Base-by-base conservation (phyloP, 2,113 vertebrate genomes). In the Plestiodon gilberti region DNA sequence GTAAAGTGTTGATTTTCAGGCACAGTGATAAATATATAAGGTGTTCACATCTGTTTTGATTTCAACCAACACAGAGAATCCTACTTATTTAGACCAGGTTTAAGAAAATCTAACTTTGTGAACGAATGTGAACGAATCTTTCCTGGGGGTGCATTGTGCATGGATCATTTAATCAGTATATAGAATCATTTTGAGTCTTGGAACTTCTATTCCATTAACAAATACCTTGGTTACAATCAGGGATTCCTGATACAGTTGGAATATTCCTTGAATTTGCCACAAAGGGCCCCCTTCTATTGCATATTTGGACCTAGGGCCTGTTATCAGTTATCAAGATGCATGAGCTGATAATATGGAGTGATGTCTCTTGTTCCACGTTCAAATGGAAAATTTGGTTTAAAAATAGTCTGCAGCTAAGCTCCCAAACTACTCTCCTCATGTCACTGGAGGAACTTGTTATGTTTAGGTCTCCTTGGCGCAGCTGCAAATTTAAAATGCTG, bases 401-500 rank as follows among this genome's bases (percentile, higher is more conserved):
- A 78, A 62, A 73, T 80, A 79, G 82, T 18, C 40, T 35, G 33
- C 28, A 64, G 59, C 59, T 75, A 75, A 62, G 65, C 78, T 79
- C 30, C 38, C 6, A 59, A 35, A 20, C 40, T 70, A 14, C 55
- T 83, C 71, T 80, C 28, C 28, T 57, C 10, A 0, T 74, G 62
- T 64, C 75, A 57, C 38, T 33, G 84, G 81, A 85, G 71, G 35
- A 14, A 85, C 84, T 3, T 10, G n/a, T 67, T 82, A 35, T 6
- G n/a, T 73, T 48, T 85, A 35, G 38, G 64, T 90, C 64, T 85
- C 17, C 17, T 75, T 81, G 69, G 40, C 64, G 25, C 25, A 82
- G 20, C 9, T 52, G 76, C 59, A 69, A 55, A 79, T 84, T 89
- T 81, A 89, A 65, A 95, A 35, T 79, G 33, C 0, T 0, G 93